phyloP scores from a whole-genome alignment of 2,888 invertebrate genomes.

The Eilema griseolum region DNA sequence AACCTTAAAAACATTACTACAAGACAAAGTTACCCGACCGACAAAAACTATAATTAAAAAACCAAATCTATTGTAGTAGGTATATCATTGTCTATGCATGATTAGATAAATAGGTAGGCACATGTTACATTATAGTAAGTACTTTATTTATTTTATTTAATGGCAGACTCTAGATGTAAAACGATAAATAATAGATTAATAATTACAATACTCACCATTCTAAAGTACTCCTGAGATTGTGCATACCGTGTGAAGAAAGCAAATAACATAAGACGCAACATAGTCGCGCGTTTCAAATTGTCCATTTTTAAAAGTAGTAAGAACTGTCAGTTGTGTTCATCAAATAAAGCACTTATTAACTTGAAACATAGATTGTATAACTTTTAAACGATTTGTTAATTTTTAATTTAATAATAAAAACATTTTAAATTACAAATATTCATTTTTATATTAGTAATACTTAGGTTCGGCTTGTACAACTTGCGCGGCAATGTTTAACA shows the following conservation, averaged over 20 bases:
- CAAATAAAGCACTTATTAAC: constrained; percentile 34
- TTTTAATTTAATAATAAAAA: constrained; percentile 19
- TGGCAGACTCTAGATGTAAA: constrained; percentile 21
- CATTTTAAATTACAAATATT: constrained; percentile 43
- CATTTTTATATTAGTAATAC: constrained; percentile 19
- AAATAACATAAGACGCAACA: constrained; percentile 63
- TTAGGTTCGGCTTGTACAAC: constrained; percentile 21
- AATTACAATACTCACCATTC: constrained; percentile 75
- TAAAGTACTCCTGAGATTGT: constrained; percentile 73
- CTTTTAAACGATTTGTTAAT: constrained; percentile 14
- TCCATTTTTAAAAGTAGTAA: constrained; percentile 64
- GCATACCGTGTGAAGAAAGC: constrained; percentile 80
- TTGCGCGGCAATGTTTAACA: constrained; percentile 58
- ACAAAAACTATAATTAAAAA: background rate
- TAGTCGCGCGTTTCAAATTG: constrained; percentile 48
- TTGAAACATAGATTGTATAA: constrained; percentile 22
- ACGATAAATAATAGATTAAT: constrained; percentile 23
- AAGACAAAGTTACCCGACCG: background rate
- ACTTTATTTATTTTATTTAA: background rate
- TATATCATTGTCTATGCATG: constrained; percentile 15
- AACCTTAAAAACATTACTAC: background rate
- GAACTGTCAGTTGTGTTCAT: constrained; percentile 24
- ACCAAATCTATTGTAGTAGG: background rate
- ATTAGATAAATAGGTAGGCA: constrained; percentile 1
- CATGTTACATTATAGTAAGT: background rate